phyloP scores from a whole-genome alignment of 2,797 vertebrate genomes.

The Cossypha dichroa region DNA sequence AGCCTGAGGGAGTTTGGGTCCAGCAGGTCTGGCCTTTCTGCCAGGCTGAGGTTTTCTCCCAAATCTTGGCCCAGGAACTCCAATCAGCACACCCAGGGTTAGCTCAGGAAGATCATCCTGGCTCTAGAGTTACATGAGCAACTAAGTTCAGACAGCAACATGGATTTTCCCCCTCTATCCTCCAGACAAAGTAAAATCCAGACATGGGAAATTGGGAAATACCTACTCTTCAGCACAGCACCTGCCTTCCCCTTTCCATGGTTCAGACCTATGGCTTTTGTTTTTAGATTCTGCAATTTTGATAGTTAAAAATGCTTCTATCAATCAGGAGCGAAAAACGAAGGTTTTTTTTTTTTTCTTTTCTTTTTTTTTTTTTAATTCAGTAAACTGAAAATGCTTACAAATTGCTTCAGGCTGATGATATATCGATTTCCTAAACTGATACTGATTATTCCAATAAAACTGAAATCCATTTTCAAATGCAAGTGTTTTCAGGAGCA shows the following conservation, averaged over 20 bases:
- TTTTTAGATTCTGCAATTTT: not conserved
- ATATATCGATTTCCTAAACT: conserved; percentile 37
- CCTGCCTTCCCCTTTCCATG: not conserved
- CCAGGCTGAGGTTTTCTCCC: not conserved
- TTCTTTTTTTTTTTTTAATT: not conserved
- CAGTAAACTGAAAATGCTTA: not conserved
- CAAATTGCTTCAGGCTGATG: conserved; percentile 1
- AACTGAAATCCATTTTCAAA: conserved; percentile 27
- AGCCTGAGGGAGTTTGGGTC: too few relatives aligned
- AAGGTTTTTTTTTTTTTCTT: not conserved
- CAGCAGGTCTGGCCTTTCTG: too few relatives aligned
- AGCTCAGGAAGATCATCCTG: not conserved
- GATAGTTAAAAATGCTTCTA: not conserved
- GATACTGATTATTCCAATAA: conserved; percentile 50
- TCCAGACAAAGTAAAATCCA: not conserved
- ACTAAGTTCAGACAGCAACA: not conserved
- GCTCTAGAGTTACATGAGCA: not conserved
- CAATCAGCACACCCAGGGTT: accelerated
- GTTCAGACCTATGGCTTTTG: not conserved
- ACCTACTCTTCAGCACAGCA: not conserved
- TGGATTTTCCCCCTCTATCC: not conserved
- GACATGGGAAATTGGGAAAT: not conserved
- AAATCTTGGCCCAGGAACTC: not conserved
- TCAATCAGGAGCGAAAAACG: not conserved
- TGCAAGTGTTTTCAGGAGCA: not conserved